These are phyloP conservation scores for Drosophila multiciliata DNA, from an alignment of 2,888 invertebrate species.

Conservation along the genomic window DNA sequence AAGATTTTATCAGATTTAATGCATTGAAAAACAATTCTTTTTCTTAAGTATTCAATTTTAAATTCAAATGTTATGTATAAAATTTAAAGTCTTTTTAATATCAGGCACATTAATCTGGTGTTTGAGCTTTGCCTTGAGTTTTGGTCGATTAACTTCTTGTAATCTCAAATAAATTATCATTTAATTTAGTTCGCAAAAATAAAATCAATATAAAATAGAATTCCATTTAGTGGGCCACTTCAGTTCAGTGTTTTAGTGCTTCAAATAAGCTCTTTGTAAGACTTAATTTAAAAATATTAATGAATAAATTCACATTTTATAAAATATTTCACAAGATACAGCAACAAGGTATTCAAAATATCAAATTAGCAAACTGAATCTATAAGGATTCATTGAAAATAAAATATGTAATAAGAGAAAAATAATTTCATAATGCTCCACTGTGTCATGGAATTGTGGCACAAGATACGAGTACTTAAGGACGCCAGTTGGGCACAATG, in stretches of 20 bases:
- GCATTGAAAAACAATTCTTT: no score
- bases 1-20: no score
- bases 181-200: neutral
- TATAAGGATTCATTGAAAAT: neutral
- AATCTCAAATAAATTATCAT: neutral
- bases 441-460: slow-evolving; percentile 33
- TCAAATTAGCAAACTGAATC: neutral
- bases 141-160: neutral
- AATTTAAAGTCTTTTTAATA: neutral
- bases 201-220: neutral
- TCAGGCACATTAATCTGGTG: neutral
- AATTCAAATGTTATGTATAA: neutral
- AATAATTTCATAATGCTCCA: slow-evolving; percentile 6
- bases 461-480: slow-evolving; percentile 44
- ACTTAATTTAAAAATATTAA: neutral
- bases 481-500: slow-evolving; percentile 59
- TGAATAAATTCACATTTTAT: neutral
- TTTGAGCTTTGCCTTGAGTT: neutral
- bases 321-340: neutral
- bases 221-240: neutral
- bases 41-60: neutral
- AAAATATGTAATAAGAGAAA: neutral
- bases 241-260: neutral
- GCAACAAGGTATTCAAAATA: neutral
- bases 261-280: neutral